Evolutionary conservation across 2,888 invertebrate genomes (phyloP).

Genomic region (Hemaris fuciformis): DNA sequence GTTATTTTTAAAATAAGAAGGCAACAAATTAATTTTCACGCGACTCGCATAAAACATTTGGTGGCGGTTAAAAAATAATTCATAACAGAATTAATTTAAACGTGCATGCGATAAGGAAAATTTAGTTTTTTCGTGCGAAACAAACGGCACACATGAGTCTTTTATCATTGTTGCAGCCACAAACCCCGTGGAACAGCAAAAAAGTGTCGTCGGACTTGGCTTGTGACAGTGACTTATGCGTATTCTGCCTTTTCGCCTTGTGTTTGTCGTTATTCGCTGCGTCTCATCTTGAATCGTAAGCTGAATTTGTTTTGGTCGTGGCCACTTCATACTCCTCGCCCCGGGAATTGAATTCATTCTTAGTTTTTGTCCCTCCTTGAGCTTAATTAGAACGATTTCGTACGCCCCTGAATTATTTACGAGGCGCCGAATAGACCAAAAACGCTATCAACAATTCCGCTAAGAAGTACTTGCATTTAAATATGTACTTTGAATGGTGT

Average conservation of each 20-base stretch:
- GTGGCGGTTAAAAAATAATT: not conserved
- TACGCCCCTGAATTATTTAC: constrained; percentile 19
- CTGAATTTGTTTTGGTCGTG: constrained; percentile 42
- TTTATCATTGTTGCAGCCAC: constrained; percentile 57
- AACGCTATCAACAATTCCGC: not conserved
- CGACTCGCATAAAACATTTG: not conserved
- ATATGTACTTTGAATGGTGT: too few species aligned
- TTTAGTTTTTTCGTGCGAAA: constrained; percentile 21
- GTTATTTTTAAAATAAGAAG: too few species aligned
- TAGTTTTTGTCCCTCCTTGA: constrained; percentile 17
- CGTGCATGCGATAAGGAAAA: constrained; percentile 9
- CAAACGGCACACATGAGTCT: constrained; percentile 28
- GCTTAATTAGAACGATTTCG: constrained; percentile 23
- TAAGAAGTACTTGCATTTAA: not conserved
- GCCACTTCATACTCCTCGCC: constrained; percentile 24
- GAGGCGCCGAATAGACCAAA: constrained; percentile 16
- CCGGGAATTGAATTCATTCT: constrained; percentile 20
- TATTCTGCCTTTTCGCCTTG: constrained; percentile 59
- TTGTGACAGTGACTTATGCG: constrained; percentile 76
- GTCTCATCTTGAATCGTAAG: constrained; percentile 57
- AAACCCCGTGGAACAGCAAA: constrained; percentile 58
- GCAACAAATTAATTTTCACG: not conserved
- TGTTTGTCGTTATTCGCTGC: constrained; percentile 58
- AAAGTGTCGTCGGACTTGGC: constrained; percentile 57
- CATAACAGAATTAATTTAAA: not conserved